Evolutionary conservation across 2,113 vertebrate genomes (phyloP).

Genomic region (Notechis scutatus): DNA sequence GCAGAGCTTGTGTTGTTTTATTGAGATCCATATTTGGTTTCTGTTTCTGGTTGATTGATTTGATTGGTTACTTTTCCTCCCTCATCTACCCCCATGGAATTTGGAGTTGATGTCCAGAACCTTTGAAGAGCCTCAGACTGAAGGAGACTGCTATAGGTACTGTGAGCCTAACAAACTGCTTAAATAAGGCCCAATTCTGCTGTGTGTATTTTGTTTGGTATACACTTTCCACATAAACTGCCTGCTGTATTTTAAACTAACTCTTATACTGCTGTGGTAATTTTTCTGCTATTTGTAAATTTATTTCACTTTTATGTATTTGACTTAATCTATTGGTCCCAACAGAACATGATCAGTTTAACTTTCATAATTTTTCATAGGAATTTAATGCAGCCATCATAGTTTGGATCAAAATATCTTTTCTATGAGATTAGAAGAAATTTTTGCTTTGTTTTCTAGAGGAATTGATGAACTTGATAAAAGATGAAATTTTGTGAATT

Average conservation of each 20-base stretch:
- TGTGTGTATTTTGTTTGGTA: not conserved
- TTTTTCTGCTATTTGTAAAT: not conserved
- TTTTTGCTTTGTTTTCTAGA: conserved; percentile 21
- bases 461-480: conserved; percentile 39
- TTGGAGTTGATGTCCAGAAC: not conserved
- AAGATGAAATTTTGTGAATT: conserved; percentile 9
- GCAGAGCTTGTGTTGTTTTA: not conserved
- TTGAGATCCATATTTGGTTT: not conserved
- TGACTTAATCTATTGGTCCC: not conserved
- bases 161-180: not conserved
- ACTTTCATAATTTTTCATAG: not conserved
- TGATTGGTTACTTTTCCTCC: not conserved
- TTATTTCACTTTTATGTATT: not conserved
- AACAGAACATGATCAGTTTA: not conserved
- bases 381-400: not conserved
- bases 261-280: not conserved
- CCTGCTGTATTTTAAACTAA: not conserved
- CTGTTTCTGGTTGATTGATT: not conserved
- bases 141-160: not conserved
- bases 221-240: not conserved
- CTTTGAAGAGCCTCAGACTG: not conserved
- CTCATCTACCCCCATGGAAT: not conserved
- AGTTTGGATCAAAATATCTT: not conserved
- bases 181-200: not conserved
- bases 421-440: not conserved